Conservation (phyloP, 2,113 vertebrate genomes). For the Pimephales promelas region DNA sequence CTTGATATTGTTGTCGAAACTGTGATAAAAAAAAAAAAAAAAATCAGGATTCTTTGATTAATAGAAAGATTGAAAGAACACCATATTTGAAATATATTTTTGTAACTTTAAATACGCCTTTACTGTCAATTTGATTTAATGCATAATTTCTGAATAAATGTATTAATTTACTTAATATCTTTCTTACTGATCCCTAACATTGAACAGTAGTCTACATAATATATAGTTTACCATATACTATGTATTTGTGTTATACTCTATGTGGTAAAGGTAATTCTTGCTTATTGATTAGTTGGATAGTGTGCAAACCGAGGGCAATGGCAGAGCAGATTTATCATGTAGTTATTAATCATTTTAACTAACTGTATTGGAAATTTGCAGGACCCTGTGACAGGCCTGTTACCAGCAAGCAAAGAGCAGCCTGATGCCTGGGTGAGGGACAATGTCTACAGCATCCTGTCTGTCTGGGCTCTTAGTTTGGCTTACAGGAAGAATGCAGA, state of each 20-base stretch:
- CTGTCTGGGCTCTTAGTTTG: constrained; percentile 92
- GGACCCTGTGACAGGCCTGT: constrained; percentile 92
- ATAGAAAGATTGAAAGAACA: too few species aligned
- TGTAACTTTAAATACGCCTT: too few species aligned
- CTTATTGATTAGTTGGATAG: background rate
- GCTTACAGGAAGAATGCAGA: constrained; percentile 98
- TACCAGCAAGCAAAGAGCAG: constrained; percentile 87
- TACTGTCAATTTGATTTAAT: too few species aligned
- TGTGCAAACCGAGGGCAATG: too few species aligned
- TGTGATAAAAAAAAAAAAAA: too few species aligned
- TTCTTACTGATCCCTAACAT: background rate
- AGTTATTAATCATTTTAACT: background rate
- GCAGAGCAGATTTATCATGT: too few species aligned
- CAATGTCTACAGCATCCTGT: constrained; percentile 91
- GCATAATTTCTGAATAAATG: too few species aligned
- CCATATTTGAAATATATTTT: too few species aligned
- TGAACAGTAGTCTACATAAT: background rate
- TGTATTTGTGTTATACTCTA: background rate
- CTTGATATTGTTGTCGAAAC: too few species aligned
- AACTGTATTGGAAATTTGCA: constrained; percentile 58
- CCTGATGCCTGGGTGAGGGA: constrained; percentile 93
- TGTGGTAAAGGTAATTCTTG: background rate
- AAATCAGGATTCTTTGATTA: too few species aligned
- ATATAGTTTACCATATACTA: background rate
- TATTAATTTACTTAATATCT: background rate